Evolutionary conservation across 2,888 invertebrate genomes (phyloP), one percentile per base, ranked within the genome.

Genomic region (Stratiomys singularior): DNA sequence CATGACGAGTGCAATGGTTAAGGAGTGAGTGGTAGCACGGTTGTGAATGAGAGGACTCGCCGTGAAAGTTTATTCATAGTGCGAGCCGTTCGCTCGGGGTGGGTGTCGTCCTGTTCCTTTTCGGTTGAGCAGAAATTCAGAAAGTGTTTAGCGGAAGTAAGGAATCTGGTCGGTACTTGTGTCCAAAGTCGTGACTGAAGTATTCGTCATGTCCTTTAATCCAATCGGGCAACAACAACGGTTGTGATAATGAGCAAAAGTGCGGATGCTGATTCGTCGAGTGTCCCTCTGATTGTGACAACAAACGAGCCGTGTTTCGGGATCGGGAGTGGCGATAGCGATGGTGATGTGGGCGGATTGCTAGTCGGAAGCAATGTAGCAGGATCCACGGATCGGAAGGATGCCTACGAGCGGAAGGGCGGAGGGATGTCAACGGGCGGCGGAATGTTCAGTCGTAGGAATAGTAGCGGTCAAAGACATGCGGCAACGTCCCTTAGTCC

Each of bases 221-320:
- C 46, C 13, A 47, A 28, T 13, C n/a, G 1, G 30, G 7, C 76
- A 79, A 25, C 46, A 23, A 15, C 1, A 66, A 69, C 46, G 69
- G 46, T 69, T 69, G 72, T 72, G 79, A 82, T 80, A 81, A 82
- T 82, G 82, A 82, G 81, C 80, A 82, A 82, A 81, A 81, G 76
- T 78, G 80, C 78, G 27, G 80, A 81, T 80, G 81, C 78, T 25
- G 82, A 82, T 80, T 80, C 80, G 72, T 82, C 83, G 52, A 83
- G 82, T 81, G 82, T 83, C 13, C 83, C 83, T 76, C 78, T 83
- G 52, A 83, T 83, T 56, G 81, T 82, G 76, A 81, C 82, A 77
- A 82, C 81, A 63, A 82, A 82, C 77, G 81, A 83, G 64, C 79
- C 79, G 69, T 81, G 79, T 66, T 81, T 82, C 63, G 80, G 79